Conservation (phyloP, 2,113 vertebrate genomes). For the Podarcis muralis region DNA sequence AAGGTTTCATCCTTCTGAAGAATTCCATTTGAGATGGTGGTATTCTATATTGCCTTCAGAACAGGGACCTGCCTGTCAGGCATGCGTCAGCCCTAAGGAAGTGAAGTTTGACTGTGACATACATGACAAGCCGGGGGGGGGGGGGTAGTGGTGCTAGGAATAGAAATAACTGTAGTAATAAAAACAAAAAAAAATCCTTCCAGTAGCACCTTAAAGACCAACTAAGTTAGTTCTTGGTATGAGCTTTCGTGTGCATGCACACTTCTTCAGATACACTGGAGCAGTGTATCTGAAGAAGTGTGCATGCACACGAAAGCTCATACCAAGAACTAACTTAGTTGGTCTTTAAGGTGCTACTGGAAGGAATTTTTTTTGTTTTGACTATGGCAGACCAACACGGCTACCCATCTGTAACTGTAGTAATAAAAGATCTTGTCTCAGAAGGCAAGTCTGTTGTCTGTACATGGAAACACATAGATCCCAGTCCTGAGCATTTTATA, state of each 20-base stretch:
- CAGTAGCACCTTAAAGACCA: too few species aligned
- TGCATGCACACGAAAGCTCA: too few species aligned
- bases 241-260: too few species aligned
- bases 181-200: too few species aligned
- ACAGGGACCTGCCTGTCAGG: not conserved
- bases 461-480: not conserved
- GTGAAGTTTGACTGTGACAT: not conserved
- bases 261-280: too few species aligned
- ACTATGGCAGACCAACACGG: too few species aligned
- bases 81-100: not conserved
- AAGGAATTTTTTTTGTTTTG: too few species aligned
- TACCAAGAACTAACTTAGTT: too few species aligned
- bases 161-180: not conserved
- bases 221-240: too few species aligned
- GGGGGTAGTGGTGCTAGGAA: not conserved
- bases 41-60: rapidly evolving
- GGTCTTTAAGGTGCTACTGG: too few species aligned
- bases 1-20: rapidly evolving
- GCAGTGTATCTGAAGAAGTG: too few species aligned
- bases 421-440: not conserved
- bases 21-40: not conserved
- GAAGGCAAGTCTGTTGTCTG: not conserved
- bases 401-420: too few species aligned
- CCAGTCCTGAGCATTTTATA: not conserved
- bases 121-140: not conserved